These are phyloP conservation scores for Apostichopus leukothele DNA, from an alignment of 53 echinoderm and acorn worm genomes.

Conservation along the genomic window DNA sequence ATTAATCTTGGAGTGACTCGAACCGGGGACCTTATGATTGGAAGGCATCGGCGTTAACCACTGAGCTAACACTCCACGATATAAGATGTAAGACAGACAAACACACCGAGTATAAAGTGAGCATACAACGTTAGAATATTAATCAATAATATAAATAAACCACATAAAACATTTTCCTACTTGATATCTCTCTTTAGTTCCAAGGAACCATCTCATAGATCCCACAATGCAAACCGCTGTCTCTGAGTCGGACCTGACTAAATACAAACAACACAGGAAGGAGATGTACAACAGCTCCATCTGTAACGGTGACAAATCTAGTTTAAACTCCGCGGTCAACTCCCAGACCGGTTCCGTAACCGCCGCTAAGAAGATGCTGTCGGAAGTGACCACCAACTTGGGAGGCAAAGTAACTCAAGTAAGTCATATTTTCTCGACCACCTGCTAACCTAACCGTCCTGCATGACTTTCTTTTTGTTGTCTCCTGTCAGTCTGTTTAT, in stretches of 20 bases:
- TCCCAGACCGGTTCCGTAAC: neutral
- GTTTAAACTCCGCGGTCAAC: constrained; percentile 34
- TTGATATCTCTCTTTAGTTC: constrained; percentile 8
- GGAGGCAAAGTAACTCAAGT: constrained; percentile 73
- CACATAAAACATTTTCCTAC: no score
- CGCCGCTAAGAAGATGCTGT: constrained; percentile 41
- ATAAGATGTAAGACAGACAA: no score
- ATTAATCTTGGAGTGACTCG: no score
- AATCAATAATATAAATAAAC: no score
- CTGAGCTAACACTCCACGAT: no score
- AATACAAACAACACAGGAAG: constrained; percentile 51
- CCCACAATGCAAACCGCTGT: constrained; percentile 58
- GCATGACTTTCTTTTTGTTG: no score
- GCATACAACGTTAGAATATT: no score
- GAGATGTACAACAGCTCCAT: constrained; percentile 17
- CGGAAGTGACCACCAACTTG: constrained; percentile 49
- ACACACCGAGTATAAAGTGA: no score
- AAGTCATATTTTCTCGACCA: neutral
- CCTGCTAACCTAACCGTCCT: no score
- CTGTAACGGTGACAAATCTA: constrained; percentile 24
- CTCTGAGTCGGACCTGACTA: constrained; percentile 80
- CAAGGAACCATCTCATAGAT: constrained; percentile 22
- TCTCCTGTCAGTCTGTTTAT: no score
- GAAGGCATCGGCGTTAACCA: no score
- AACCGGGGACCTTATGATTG: no score